Base-by-base conservation (phyloP, 2,797 vertebrate species). In the Lindbergichthys nudifrons region DNA sequence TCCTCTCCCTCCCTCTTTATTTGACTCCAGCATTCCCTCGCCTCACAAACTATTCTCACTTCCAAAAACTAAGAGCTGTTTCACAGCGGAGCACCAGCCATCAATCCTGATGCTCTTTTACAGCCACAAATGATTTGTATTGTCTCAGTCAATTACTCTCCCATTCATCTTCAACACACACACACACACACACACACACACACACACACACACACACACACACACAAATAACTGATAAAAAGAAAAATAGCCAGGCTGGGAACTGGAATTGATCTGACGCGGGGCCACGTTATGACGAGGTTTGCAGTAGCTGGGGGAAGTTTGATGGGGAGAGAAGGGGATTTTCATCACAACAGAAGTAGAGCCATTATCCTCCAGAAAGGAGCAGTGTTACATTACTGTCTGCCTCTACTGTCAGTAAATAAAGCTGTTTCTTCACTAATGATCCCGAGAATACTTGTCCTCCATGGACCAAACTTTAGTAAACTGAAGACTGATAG, bases 101-200 rank as follows among this genome's bases (percentile, higher is more conserved):
- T 94, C 88, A 88, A 86, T 92, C 91, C 90, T 86, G 56, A 92
- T 92, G 89, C 88, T 91, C 86, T 84, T 86, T 70, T 87, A 85
- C 81, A 90, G 84, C 81, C 82, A 84, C 90, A 92, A 87, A 92
- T 92, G 86, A 90, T 93, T 92, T 92, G 84, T 87, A 86, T 90
- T 90, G 89, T 93, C 88, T 88, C 90, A 89, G 75, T 88, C 87
- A 88, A 91, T 93, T 91, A 91, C 77, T 78, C 74, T 77, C 56
- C 75, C 74, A 90, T 90, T 91, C 76, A 84, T 89, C 87, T 91
- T 86, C 48, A 72, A 42, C 21, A 58, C 30, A 21, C 39, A 56
- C 23, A 26, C 23, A 26, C 23, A 26, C 23, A 26, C 23, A 26
- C 23, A 26, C 16, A 18, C 6, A 56, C 23, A 19, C 59, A 39